Percentiles rank a stretch among this genome's conserved stretches.
Evolutionary conservation across 2,113 vertebrate species (phyloP).

Genomic region (Actenoides lindsayi): DNA sequence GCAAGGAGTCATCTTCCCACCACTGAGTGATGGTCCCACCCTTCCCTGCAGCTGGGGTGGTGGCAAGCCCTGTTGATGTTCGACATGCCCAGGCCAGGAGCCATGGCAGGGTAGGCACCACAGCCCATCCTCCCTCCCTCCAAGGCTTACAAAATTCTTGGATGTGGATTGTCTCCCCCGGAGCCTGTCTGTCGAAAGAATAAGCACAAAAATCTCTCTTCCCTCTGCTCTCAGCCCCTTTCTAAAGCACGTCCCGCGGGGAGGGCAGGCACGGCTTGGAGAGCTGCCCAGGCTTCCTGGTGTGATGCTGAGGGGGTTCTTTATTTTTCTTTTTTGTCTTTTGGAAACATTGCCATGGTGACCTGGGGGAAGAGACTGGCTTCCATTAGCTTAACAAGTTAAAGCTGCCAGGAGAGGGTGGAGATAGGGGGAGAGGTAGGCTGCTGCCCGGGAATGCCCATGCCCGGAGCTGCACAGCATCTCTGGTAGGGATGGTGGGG

Average conservation of each 20-base stretch:
- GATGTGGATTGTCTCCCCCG: background rate
- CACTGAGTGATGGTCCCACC: background rate
- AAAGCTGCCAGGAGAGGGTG: background rate
- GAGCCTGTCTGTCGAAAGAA: background rate
- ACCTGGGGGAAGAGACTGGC: background rate
- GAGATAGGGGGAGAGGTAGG: background rate
- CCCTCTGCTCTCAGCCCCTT: background rate
- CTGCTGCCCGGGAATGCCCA: background rate
- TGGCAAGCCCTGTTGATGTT: background rate
- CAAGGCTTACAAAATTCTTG: background rate
- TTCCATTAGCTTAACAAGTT: slow-evolving; percentile 32
- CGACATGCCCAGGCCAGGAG: background rate
- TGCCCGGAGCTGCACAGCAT: background rate
- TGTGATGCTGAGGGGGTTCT: background rate
- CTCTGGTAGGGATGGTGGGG: background rate
- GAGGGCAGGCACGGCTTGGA: background rate
- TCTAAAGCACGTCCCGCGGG: background rate
- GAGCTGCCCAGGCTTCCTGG: background rate
- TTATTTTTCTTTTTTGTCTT: background rate
- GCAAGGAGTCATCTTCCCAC: background rate
- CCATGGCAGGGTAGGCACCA: background rate
- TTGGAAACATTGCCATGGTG: slow-evolving; percentile 21
- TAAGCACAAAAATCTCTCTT: background rate
- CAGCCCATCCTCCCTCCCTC: background rate
- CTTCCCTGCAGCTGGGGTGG: background rate